Conservation (phyloP, 2,797 vertebrate species). For the Odontamblyopus rebecca region DNA sequence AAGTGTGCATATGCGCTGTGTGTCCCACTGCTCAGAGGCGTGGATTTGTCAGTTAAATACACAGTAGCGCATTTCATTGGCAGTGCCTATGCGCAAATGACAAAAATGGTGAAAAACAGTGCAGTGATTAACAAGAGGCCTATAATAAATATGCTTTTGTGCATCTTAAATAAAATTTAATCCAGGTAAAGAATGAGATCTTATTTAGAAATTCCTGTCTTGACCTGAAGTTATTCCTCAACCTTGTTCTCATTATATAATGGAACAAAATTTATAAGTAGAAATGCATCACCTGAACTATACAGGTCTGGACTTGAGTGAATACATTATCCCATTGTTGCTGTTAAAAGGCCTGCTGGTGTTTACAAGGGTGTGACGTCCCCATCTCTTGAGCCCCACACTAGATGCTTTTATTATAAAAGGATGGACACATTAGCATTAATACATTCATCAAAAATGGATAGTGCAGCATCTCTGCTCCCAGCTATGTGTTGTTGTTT, state of each 20-base stretch:
- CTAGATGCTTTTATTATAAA: slow-evolving; percentile 70
- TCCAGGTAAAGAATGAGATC: background rate
- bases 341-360: slow-evolving; percentile 65
- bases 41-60: background rate
- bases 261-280: background rate
- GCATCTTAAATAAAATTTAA: background rate
- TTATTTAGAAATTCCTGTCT: too few species aligned
- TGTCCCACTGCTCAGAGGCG: slow-evolving; percentile 11
- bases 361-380: slow-evolving; percentile 73
- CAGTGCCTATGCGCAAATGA: background rate
- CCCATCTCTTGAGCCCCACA: slow-evolving; percentile 55
- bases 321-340: slow-evolving; percentile 28
- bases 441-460: slow-evolving; percentile 75
- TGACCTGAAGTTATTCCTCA: too few species aligned
- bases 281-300: slow-evolving; percentile 9
- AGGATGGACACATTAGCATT: slow-evolving; percentile 69
- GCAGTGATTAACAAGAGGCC: background rate
- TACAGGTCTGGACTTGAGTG: slow-evolving; percentile 20
- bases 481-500: slow-evolving; percentile 72
- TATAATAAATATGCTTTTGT: background rate
- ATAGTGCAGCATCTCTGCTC: slow-evolving; percentile 59
- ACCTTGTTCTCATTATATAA: too few species aligned
- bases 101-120: background rate
- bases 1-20: slow-evolving; percentile 36
- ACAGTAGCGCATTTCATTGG: too few species aligned